These are phyloP conservation scores for Asteroscopus sphinx DNA, from an alignment of 2,888 invertebrate genomes.

Conservation along the genomic window DNA sequence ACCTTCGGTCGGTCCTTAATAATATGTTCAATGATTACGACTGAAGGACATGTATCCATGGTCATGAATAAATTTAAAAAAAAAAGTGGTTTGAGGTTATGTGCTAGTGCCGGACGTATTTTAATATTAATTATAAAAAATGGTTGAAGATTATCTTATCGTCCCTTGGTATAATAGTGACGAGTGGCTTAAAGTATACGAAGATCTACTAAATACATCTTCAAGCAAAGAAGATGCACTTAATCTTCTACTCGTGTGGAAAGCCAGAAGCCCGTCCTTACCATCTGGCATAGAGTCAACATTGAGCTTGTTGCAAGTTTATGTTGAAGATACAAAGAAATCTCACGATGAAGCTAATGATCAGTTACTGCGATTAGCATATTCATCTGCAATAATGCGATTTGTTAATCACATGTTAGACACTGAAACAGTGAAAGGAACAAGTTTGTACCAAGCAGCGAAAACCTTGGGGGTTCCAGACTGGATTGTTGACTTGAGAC, in stretches of 20 bases:
- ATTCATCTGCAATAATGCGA: constrained; percentile 91
- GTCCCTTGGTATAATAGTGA: constrained; percentile 83
- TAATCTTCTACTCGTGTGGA: constrained; percentile 88
- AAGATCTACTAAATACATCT: constrained; percentile 74
- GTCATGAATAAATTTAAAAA: no score
- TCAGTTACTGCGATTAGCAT: constrained; percentile 89
- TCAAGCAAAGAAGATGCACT: constrained; percentile 80
- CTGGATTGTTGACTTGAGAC: constrained; percentile 94
- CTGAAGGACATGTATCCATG: no score
- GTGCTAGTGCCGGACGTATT: no score
- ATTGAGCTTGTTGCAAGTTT: constrained; percentile 87
- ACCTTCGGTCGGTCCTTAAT: no score
- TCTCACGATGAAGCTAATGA: constrained; percentile 67
- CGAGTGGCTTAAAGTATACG: constrained; percentile 89
- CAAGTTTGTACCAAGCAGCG: constrained; percentile 90
- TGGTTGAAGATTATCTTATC: constrained; percentile 74
- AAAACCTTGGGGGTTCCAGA: constrained; percentile 92
- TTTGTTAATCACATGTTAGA: constrained; percentile 91
- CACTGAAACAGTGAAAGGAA: constrained; percentile 85
- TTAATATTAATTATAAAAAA: constrained; percentile 41
- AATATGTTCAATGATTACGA: no score
- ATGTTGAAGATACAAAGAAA: constrained; percentile 74
- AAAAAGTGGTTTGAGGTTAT: no score
- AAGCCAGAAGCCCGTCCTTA: constrained; percentile 87
- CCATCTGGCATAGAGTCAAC: constrained; percentile 91